Evolutionary conservation across 2,113 vertebrate species (phyloP).

Genomic region (Cephalopholis sonnerati): DNA sequence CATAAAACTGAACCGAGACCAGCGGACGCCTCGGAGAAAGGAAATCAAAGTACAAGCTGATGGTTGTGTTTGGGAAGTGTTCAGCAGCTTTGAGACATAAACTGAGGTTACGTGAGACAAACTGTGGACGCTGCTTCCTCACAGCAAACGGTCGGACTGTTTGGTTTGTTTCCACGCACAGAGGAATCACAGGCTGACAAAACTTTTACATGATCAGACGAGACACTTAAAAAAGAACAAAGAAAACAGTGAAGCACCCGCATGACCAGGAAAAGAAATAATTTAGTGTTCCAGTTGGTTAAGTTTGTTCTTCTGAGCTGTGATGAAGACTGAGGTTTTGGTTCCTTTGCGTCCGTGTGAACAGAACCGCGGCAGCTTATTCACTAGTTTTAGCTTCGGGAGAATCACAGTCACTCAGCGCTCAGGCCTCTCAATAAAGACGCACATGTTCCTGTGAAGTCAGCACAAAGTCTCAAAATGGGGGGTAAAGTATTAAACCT

Average conservation of each 20-base stretch:
- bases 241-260: no score
- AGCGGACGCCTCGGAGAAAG: background rate
- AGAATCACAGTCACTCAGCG: background rate
- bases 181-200: background rate
- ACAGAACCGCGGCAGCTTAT: slow-evolving; percentile 3
- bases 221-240: background rate
- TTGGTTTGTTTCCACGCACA: no score
- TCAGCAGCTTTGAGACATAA: background rate
- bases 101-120: background rate
- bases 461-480: slow-evolving; percentile 4
- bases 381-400: background rate
- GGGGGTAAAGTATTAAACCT: background rate
- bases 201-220: background rate
- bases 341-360: background rate
- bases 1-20: background rate
- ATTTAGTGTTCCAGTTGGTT: background rate
- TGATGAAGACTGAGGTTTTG: background rate
- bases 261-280: background rate
- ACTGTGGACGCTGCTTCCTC: background rate
- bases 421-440: background rate
- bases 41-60: background rate
- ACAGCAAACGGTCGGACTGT: background rate
- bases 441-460: background rate
- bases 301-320: background rate
- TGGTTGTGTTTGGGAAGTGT: background rate